Evolutionary conservation across 2,797 vertebrate species (phyloP).

Genomic region (Esox masquinongy): DNA sequence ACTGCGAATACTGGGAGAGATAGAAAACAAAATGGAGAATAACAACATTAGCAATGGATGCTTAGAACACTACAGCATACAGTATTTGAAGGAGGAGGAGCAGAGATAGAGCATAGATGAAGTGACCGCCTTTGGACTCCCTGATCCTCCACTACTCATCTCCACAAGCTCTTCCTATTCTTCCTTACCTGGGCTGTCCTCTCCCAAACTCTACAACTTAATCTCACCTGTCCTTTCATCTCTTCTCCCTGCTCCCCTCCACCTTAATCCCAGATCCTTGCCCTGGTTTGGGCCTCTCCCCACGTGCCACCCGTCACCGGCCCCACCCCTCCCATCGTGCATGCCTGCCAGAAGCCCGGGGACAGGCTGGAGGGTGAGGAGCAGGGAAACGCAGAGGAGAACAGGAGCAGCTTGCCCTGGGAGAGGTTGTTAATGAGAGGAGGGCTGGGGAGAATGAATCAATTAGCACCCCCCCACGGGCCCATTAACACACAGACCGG

Average conservation of each 20-base stretch:
- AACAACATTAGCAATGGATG: not conserved
- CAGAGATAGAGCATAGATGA: not conserved
- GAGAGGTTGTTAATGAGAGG: conserved; percentile 72
- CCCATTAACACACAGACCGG: conserved; percentile 61
- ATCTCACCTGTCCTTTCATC: not conserved
- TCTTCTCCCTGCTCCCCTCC: not conserved
- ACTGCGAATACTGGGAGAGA: conserved; percentile 86
- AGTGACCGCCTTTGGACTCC: not conserved
- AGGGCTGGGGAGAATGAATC: conserved; percentile 67
- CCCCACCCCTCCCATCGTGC: conserved; percentile 23
- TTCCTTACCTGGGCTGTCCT: not conserved
- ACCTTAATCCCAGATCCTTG: conserved; percentile 35
- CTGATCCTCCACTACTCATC: not conserved
- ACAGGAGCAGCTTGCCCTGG: conserved; percentile 57
- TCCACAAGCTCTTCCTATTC: not conserved
- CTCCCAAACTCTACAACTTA: not conserved
- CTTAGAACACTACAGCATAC: not conserved
- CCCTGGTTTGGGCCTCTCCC: conserved; percentile 57
- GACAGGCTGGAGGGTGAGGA: conserved; percentile 22
- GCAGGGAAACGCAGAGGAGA: conserved; percentile 30
- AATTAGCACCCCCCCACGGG: conserved; percentile 71
- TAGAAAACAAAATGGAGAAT: not conserved
- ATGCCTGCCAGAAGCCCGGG: too few relatives aligned
- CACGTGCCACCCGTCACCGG: conserved; percentile 35
- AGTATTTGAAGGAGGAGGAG: not conserved